Percentiles rank a stretch among this genome's conserved stretches.
phyloP scores from a whole-genome alignment of 2,888 invertebrate species.

The Caenorhabditis zanzibari region DNA sequence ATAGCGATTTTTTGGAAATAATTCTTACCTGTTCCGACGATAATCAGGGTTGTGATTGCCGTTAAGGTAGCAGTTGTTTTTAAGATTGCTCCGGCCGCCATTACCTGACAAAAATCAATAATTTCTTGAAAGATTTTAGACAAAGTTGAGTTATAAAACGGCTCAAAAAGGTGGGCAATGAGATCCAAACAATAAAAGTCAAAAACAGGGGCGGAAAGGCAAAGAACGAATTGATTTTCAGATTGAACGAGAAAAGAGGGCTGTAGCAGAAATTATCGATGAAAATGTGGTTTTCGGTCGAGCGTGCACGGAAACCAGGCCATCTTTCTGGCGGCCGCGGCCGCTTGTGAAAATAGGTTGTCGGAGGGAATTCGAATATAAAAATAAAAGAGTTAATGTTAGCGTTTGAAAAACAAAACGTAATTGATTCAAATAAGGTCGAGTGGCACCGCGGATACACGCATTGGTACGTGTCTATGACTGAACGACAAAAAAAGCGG shows the following conservation, averaged over 20 bases:
- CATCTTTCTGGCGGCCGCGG: constrained; percentile 46
- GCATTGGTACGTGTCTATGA: neutral
- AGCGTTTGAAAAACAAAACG: neutral
- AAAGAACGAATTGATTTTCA: constrained; percentile 32
- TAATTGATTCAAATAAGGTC: too few relatives aligned
- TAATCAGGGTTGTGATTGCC: constrained; percentile 68
- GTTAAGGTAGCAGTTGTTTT: constrained; percentile 77
- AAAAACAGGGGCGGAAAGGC: constrained; percentile 16
- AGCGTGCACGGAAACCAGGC: constrained; percentile 57
- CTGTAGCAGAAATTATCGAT: constrained; percentile 57
- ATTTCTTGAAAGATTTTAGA: neutral
- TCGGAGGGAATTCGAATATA: neutral
- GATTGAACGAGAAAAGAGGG: constrained; percentile 14
- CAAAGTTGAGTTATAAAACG: too few relatives aligned
- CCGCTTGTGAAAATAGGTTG: neutral
- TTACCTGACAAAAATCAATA: constrained; percentile 59
- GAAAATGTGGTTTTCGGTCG: constrained; percentile 69
- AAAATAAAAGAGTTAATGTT: neutral
- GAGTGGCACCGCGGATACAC: neutral
- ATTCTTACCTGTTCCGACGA: constrained; percentile 78
- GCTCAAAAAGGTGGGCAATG: too few relatives aligned
- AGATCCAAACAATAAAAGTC: neutral
- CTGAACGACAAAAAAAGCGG: too few relatives aligned
- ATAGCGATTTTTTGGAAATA: neutral
- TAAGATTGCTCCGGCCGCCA: constrained; percentile 78